A percentile compares a stretch with the other conserved stretches of the same genome.
These are phyloP conservation scores for Noctua comes DNA, from an alignment of 2,888 invertebrate species.

Conservation along the genomic window DNA sequence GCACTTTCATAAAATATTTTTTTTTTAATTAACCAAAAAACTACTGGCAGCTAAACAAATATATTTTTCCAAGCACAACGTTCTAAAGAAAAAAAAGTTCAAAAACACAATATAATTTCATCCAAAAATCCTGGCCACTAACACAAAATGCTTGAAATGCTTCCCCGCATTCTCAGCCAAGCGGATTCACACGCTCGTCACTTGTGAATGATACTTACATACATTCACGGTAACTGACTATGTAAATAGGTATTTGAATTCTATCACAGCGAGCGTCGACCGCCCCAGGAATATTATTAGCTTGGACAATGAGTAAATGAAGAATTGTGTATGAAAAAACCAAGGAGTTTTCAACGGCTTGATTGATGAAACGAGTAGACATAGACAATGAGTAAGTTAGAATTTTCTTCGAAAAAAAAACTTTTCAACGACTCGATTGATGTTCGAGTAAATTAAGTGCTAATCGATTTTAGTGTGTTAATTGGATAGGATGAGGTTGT, in stretches of 20 bases:
- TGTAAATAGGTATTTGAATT: conserved; percentile 85
- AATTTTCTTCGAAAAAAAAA: conserved; percentile 65
- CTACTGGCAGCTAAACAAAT: too few relatives aligned
- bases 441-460: conserved; percentile 56
- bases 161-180: conserved; percentile 84
- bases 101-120: background rate
- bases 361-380: conserved; percentile 45
- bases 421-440: conserved; percentile 60
- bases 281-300: conserved; percentile 75
- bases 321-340: conserved; percentile 65
- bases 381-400: conserved; percentile 69
- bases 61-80: background rate
- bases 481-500: conserved; percentile 36
- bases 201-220: conserved; percentile 77
- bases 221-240: conserved; percentile 88
- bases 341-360: conserved; percentile 51
- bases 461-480: conserved; percentile 62
- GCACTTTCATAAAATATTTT: too few relatives aligned
- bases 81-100: background rate
- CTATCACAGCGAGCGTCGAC: conserved; percentile 74
- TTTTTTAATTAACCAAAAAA: too few relatives aligned
- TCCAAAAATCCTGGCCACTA: conserved; percentile 73
- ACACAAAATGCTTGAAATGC: conserved; percentile 76
- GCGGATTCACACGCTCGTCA: conserved; percentile 85
- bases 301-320: conserved; percentile 69